Base-by-base conservation (phyloP, 2,888 invertebrate species). In the Timema podura region DNA sequence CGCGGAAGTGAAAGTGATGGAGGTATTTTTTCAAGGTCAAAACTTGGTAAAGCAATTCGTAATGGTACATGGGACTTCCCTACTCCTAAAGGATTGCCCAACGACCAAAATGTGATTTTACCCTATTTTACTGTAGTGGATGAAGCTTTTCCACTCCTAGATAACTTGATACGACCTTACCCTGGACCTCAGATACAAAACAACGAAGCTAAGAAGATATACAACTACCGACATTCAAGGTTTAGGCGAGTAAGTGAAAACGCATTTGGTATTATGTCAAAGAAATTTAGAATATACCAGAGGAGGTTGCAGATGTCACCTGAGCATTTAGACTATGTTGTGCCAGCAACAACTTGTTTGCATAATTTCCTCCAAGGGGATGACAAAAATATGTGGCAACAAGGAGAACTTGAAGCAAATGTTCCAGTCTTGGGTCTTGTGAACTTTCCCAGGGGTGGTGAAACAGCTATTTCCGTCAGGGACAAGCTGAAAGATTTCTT, bases 171-270 rank as follows among this genome's bases (percentile, higher is more conserved):
- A 6, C n/a, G 57, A 11, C 57, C 57, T 13, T n/a, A 16, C 15
- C 57, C 57, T 57, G 57, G 9, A 6, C 8, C 3, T 16, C 13
- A 57, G 15, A 15, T 57, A 16, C 15, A 15, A 16, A n/a, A 57
- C 15, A 57, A 57, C 30, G 57, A 16, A 57, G 16, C 57, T 16
- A 57, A 57, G 9, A 57, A 57, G 8, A 57, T 57, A 0, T 57
- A 57, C 57, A 57, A 57, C 30, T 57, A 57, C 57, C n/a, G 57
- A 9, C 57, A 57, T 13, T 16, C 16, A 16, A n/a, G 57, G 57
- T 15, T 9, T n/a, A 57, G 57, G 15, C 9, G 54, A 13, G 57
- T 57, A 8, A 16, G 16, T n/a, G 57, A 57, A 57, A 57, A 57
- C 30, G 13, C n/a, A 5, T n/a, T 57, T 57, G 57, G 8, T 8